These are phyloP conservation scores for Phyllostomus hastatus DNA, from an alignment of 2,113 vertebrate genomes.

Conservation along the genomic window DNA sequence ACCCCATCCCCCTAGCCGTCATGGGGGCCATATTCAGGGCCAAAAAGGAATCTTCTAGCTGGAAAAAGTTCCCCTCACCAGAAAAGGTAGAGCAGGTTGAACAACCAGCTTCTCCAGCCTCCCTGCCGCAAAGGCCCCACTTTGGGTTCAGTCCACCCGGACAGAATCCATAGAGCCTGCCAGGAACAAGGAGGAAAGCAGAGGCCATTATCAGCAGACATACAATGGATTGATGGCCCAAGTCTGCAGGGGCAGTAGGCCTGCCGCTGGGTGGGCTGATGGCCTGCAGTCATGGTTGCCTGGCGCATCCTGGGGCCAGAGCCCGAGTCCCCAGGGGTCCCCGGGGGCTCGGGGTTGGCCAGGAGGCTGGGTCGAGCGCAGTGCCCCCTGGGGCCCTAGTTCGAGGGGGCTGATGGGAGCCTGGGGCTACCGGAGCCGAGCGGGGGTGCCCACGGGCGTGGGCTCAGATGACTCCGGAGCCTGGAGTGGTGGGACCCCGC, in stretches of 20 bases:
- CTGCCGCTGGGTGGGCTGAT: too few species aligned
- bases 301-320: too few species aligned
- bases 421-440: neutral
- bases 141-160: neutral
- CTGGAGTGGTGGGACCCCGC: neutral
- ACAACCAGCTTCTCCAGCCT: neutral
- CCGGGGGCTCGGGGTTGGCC: too few species aligned
- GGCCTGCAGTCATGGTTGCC: neutral
- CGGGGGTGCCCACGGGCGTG: neutral
- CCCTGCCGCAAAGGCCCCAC: neutral
- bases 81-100: neutral
- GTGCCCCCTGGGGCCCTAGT: neutral
- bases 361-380: neutral
- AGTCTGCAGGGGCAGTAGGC: neutral
- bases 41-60: neutral
- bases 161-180: neutral
- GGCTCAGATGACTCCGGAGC: neutral
- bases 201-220: neutral
- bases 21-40: neutral
- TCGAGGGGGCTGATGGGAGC: neutral
- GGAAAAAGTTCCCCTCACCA: neutral
- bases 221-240: fast-evolving
- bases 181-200: neutral
- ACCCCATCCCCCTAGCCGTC: neutral
- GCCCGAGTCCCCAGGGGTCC: neutral